Percentiles rank a stretch among this genome's conserved stretches.
Evolutionary conservation across 2,113 vertebrate species (phyloP).

Genomic region (Callocephalon fimbriatum): DNA sequence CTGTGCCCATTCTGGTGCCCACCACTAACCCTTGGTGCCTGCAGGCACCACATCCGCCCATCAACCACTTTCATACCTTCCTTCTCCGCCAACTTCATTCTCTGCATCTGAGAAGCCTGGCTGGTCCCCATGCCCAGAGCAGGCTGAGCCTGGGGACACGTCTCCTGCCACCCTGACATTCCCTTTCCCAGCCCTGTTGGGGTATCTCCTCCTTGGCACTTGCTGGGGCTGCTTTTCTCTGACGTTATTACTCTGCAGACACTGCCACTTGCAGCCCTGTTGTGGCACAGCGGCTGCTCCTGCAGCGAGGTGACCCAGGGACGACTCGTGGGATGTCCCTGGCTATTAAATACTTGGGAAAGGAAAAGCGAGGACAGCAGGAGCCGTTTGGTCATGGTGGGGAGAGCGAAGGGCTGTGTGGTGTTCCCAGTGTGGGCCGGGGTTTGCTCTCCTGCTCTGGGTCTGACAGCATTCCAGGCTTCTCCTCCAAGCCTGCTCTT

Average conservation of each 20-base stretch:
- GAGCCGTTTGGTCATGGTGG: accelerated
- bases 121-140: accelerated
- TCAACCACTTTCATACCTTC: accelerated
- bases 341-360: background rate
- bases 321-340: background rate
- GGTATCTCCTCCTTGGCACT: accelerated
- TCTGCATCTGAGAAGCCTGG: accelerated
- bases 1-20: background rate
- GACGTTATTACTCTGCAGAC: background rate
- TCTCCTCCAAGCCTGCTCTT: background rate
- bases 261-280: conserved; percentile 22
- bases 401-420: background rate
- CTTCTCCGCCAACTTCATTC: background rate
- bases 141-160: accelerated
- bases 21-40: no score
- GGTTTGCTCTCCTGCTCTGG: background rate
- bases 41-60: background rate
- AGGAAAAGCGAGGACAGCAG: background rate
- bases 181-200: background rate
- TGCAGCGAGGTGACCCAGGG: background rate
- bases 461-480: background rate
- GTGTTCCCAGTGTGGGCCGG: accelerated
- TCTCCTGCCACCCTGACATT: background rate
- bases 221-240: accelerated
- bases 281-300: conserved; percentile 7